Percentiles rank a stretch among this genome's conserved stretches.
Conservation (phyloP, 2,113 vertebrate genomes). For the Isurus oxyrinchus region DNA sequence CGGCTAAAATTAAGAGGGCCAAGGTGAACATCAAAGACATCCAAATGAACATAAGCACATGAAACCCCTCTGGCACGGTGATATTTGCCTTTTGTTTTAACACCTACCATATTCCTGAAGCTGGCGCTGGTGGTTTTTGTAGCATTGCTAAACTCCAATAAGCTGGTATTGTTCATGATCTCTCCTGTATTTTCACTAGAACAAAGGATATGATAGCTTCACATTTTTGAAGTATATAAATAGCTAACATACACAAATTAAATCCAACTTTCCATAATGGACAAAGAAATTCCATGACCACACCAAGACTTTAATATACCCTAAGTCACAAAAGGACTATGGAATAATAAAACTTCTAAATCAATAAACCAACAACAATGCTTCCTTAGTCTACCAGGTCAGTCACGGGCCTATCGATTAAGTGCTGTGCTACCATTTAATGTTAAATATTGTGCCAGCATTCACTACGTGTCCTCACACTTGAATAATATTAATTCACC, state of each 20-base stretch:
- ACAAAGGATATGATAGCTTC: slow-evolving; percentile 28
- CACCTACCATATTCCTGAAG: slow-evolving; percentile 87
- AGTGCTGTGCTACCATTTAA: background rate
- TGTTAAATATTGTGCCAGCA: background rate
- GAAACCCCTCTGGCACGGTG: background rate
- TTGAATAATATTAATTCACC: background rate
- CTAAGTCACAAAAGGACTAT: background rate
- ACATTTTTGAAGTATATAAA: background rate
- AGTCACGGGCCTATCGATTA: background rate
- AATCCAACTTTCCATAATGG: background rate
- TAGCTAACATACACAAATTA: background rate
- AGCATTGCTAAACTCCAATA: slow-evolving; percentile 76
- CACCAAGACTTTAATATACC: background rate
- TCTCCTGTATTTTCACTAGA: slow-evolving; percentile 84
- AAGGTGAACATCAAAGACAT: accelerated
- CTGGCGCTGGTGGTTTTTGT: slow-evolving; percentile 75
- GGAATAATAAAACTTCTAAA: background rate
- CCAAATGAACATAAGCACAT: background rate
- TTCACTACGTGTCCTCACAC: background rate
- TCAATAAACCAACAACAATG: background rate
- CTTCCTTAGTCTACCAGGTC: background rate
- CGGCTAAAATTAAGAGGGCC: background rate
- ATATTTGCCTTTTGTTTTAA: background rate
- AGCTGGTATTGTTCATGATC: slow-evolving; percentile 77
- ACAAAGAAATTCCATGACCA: background rate